Evolutionary conservation across 2,113 vertebrate genomes (phyloP).

Genomic region (Crotalus viridis): DNA sequence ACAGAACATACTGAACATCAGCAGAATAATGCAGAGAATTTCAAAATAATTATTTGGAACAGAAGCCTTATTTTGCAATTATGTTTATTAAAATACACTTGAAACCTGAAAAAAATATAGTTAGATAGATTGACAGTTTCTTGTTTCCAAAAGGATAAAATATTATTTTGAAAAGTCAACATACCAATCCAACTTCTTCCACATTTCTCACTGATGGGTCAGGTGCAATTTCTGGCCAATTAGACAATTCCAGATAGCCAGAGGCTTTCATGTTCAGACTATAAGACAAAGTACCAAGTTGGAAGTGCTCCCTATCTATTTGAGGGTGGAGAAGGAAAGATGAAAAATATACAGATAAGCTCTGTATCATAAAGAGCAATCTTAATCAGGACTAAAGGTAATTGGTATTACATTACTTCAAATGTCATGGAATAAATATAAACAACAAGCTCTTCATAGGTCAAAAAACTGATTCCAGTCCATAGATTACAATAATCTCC

Average conservation of each 20-base stretch:
- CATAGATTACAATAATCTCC: slow-evolving; percentile 84
- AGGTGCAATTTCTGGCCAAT: slow-evolving; percentile 90
- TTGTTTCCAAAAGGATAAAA: slow-evolving; percentile 21
- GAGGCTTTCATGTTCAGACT: slow-evolving; percentile 83
- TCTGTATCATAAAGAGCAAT: slow-evolving; percentile 66
- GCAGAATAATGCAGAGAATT: not conserved
- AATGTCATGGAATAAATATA: slow-evolving; percentile 83
- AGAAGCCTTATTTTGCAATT: not conserved
- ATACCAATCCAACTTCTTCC: slow-evolving; percentile 84
- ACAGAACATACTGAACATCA: not conserved
- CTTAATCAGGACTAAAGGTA: slow-evolving; percentile 75
- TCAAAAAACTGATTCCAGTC: slow-evolving; percentile 80
- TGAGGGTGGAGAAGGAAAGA: slow-evolving; percentile 23
- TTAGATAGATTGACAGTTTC: slow-evolving; percentile 12
- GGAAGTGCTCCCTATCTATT: slow-evolving; percentile 92
- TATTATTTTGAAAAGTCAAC: slow-evolving; percentile 58
- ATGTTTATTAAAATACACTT: not conserved
- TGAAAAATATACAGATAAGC: slow-evolving; percentile 66
- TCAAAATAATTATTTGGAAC: not conserved
- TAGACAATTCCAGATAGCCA: slow-evolving; percentile 91
- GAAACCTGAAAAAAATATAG: slow-evolving; percentile 10
- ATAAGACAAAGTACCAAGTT: slow-evolving; percentile 95
- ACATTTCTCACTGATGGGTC: slow-evolving; percentile 92
- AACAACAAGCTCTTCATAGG: slow-evolving; percentile 81
- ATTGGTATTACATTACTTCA: slow-evolving; percentile 80